A percentile compares a stretch with the other conserved stretches of the same genome.
phyloP scores from a whole-genome alignment of 2,797 vertebrate species.

The Pelochelys cantorii region DNA sequence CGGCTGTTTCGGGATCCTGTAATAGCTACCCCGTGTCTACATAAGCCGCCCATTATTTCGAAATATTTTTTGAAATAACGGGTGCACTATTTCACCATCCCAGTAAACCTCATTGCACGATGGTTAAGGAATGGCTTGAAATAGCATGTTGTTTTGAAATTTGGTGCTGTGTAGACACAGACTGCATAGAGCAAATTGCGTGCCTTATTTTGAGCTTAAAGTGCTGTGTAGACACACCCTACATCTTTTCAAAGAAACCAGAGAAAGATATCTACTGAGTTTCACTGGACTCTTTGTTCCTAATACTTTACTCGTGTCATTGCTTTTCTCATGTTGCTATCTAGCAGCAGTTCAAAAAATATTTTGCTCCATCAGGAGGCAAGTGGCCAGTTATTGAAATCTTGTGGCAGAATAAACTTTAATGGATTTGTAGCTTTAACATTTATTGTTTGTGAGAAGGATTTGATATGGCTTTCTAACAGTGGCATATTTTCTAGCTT shows the following conservation, averaged over 20 bases:
- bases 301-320: not conserved
- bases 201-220: too few species aligned
- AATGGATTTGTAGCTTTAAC: not conserved
- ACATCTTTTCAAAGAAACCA: not conserved
- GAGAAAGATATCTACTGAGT: not conserved
- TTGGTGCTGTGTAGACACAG: too few species aligned
- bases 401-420: not conserved
- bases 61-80: too few species aligned
- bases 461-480: not conserved
- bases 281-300: not conserved
- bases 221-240: too few species aligned
- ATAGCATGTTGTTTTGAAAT: too few species aligned
- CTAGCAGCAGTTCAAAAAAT: not conserved
- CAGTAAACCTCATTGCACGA: too few species aligned
- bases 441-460: not conserved
- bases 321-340: not conserved
- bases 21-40: too few species aligned
- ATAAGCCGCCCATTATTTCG: too few species aligned
- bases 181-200: too few species aligned
- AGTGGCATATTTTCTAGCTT: not conserved
- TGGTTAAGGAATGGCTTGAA: too few species aligned
- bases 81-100: too few species aligned
- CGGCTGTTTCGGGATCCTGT: too few species aligned
- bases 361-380: not conserved
- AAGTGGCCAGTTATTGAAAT: not conserved